Percentiles rank a stretch among this genome's conserved stretches.
These are phyloP conservation scores for Distichodus sexfasciatus DNA, from an alignment of 2,797 vertebrate species.

Conservation along the genomic window DNA sequence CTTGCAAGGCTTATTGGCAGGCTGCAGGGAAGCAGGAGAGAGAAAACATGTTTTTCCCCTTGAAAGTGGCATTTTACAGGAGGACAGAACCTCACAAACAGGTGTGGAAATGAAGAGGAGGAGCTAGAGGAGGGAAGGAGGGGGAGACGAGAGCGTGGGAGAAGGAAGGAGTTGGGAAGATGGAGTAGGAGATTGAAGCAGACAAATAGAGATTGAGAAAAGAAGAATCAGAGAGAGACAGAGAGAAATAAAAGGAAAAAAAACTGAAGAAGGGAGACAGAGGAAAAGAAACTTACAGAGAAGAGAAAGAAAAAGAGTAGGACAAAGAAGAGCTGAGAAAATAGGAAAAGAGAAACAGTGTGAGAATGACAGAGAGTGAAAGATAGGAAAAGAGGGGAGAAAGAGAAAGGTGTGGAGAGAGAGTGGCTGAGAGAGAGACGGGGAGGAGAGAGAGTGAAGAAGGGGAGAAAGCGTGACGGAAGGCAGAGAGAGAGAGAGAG, in stretches of 20 bases:
- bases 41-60: conserved; percentile 51
- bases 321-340: no score
- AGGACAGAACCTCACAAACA: conserved; percentile 29
- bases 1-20: conserved; percentile 28
- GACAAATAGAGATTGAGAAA: no score
- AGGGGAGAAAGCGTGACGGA: conserved; percentile 38
- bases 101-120: conserved; percentile 24
- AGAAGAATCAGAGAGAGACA: no score
- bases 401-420: no score
- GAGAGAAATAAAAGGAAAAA: no score
- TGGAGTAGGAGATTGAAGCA: no score
- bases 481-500: conserved; percentile 36
- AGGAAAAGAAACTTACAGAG: background rate
- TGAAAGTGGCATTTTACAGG: conserved; percentile 55
- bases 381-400: conserved; percentile 19
- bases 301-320: background rate
- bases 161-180: no score
- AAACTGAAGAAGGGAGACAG: conserved; percentile 12
- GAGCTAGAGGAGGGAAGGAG: background rate
- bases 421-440: no score
- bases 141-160: no score
- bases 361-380: conserved; percentile 54
- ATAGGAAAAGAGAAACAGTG: background rate
- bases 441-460: background rate
- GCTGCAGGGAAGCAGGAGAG: conserved; percentile 25